phyloP scores from a whole-genome alignment of 2,797 vertebrate genomes.

The Steatocranus sp. region DNA sequence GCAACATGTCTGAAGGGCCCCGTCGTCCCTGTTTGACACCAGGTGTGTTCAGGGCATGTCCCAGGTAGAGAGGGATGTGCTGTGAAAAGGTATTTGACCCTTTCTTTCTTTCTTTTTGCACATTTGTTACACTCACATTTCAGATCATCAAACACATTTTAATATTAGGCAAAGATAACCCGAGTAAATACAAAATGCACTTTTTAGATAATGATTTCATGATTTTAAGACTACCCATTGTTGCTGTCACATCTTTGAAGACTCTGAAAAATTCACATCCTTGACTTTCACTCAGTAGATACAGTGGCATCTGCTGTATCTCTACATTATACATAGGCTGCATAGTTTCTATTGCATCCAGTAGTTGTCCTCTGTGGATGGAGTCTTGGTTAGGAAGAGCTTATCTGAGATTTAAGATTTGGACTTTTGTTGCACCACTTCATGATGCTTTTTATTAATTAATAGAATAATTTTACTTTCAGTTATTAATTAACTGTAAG shows the following conservation, averaged over 20 bases:
- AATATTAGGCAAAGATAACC: not conserved
- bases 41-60: not conserved
- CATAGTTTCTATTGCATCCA: not conserved
- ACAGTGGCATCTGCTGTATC: not conserved
- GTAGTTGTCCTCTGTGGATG: not conserved
- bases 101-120: not conserved
- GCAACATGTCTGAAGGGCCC: not conserved
- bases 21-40: not conserved
- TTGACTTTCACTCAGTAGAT: not conserved
- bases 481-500: not conserved
- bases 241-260: constrained; percentile 16
- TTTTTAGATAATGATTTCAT: not conserved
- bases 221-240: not conserved
- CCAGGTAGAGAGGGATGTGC: not conserved
- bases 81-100: not conserved
- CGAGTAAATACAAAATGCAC: not conserved
- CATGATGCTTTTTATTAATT: not conserved
- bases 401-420: not conserved
- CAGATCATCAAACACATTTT: not conserved
- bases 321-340: not conserved
- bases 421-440: not conserved
- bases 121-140: not conserved
- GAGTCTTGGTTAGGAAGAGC: not conserved
- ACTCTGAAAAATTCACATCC: constrained; percentile 17
- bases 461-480: not conserved